phyloP scores from a whole-genome alignment of 2,888 invertebrate species.

The Anarsia innoxiella region DNA sequence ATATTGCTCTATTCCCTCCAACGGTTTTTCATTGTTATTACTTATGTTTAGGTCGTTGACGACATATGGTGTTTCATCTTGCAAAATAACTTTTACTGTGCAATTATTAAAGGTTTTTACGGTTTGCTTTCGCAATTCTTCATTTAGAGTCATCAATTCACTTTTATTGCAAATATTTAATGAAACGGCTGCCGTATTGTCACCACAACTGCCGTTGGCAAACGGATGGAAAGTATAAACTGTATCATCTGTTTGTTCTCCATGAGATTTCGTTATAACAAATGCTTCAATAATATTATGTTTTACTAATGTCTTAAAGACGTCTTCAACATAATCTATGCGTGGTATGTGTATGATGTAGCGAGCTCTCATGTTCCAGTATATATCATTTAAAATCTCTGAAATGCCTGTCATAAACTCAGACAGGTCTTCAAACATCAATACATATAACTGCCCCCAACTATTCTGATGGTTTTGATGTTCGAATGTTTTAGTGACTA shows the following conservation, averaged over 20 bases:
- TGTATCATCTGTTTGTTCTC: background rate
- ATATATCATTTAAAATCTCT: background rate
- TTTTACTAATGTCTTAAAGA: background rate
- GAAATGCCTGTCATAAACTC: background rate
- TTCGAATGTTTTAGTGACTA: background rate
- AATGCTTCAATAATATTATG: background rate
- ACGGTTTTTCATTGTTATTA: background rate
- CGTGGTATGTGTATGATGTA: background rate
- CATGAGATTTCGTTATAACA: background rate
- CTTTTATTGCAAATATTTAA: conserved; percentile 13
- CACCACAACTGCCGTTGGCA: conserved; percentile 17
- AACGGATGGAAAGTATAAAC: conserved; percentile 19
- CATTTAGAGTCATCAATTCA: conserved; percentile 1
- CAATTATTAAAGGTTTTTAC: too few relatives aligned
- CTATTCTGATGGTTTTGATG: background rate
- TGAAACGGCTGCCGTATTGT: conserved; percentile 5
- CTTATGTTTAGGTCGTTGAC: too few relatives aligned
- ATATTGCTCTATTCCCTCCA: conserved; percentile 3
- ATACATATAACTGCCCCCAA: background rate
- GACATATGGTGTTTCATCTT: conserved; percentile 16
- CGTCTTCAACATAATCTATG: background rate
- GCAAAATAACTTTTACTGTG: conserved; percentile 10
- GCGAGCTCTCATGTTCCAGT: background rate
- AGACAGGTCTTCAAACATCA: background rate
- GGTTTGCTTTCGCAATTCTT: conserved; percentile 1